Evolutionary conservation across 2,888 invertebrate species (phyloP).

Genomic region (Melanchra persicariae): DNA sequence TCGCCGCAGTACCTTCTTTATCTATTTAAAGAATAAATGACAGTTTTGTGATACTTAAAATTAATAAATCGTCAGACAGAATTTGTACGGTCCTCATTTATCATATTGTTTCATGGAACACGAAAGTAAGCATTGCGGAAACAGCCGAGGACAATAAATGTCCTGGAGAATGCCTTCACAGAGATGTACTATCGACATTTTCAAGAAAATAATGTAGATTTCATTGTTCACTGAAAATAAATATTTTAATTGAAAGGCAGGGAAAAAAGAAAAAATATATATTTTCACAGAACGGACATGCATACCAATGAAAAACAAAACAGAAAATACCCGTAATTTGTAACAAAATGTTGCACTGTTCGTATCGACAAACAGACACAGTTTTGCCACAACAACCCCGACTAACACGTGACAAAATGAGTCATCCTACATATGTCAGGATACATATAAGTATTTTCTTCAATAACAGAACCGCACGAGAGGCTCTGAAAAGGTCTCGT

Average conservation of each 20-base stretch:
- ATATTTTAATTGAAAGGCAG: background rate
- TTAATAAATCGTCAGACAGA: background rate
- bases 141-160: background rate
- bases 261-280: background rate
- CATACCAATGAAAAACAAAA: too few relatives aligned
- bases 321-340: background rate
- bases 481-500: conserved; percentile 71
- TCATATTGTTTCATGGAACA: background rate
- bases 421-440: conserved; percentile 66
- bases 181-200: background rate
- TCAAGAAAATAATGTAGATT: background rate
- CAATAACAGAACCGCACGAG: conserved; percentile 75
- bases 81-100: too few relatives aligned
- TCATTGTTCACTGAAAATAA: background rate
- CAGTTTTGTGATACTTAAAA: background rate
- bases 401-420: conserved; percentile 70
- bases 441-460: conserved; percentile 76
- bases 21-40: background rate
- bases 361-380: conserved; percentile 1
- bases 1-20: too few relatives aligned
- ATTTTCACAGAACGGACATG: too few relatives aligned
- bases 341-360: conserved; percentile 6
- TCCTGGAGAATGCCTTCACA: background rate
- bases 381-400: conserved; percentile 24
- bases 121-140: background rate